Conservation (phyloP, 2,113 vertebrate genomes). For the Telmatochromis sp. region DNA sequence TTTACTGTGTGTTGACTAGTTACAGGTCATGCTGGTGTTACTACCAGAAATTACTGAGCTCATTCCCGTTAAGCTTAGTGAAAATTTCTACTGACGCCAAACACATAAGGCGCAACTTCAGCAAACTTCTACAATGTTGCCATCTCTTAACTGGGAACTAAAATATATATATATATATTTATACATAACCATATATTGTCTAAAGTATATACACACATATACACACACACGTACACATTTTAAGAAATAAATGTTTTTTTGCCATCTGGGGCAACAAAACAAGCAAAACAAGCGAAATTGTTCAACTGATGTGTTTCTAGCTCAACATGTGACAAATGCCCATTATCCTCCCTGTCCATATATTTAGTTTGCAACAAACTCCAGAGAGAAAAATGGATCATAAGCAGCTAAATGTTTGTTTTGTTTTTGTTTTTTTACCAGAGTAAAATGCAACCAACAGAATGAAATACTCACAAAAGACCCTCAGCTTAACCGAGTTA, state of each 20-base stretch:
- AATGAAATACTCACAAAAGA: not conserved
- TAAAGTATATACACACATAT: not conserved
- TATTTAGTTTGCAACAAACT: not conserved
- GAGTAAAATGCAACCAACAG: not conserved
- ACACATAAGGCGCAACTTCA: not conserved
- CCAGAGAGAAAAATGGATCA: not conserved
- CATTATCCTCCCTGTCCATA: not conserved
- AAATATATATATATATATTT: accelerated
- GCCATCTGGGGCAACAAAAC: not conserved
- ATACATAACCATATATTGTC: not conserved
- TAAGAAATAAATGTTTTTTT: not conserved
- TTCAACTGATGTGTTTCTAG: not conserved
- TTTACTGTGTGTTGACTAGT: not conserved
- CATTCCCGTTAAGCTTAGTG: not conserved
- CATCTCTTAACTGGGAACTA: not conserved
- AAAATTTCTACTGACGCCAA: not conserved
- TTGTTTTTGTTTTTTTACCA: not conserved
- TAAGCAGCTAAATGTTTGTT: not conserved
- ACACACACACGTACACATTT: not conserved
- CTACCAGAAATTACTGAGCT: not conserved
- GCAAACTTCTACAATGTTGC: not conserved
- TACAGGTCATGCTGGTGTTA: slow-evolving; percentile 20
- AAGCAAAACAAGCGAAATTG: not conserved
- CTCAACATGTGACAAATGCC: not conserved
- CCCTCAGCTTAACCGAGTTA: not conserved